A percentile compares a stretch with the other conserved stretches of the same genome.
Conservation (phyloP, 2,888 invertebrate genomes). For the Cantharis rustica region DNA sequence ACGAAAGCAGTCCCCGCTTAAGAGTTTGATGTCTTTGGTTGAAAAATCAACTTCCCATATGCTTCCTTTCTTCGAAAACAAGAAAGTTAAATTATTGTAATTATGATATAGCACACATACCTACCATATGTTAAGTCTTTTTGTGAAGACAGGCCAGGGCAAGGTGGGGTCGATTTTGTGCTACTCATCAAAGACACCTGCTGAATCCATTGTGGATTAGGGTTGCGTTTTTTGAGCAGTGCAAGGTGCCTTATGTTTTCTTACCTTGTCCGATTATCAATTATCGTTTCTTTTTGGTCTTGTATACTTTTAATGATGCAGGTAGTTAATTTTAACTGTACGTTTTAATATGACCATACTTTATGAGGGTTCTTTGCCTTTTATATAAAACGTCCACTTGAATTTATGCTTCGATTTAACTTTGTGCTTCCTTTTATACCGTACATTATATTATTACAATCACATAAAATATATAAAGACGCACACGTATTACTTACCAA, state of each 20-base stretch:
- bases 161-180: constrained; percentile 37
- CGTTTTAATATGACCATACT: background rate
- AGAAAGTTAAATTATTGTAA: constrained; percentile 49
- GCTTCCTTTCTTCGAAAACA: constrained; percentile 27
- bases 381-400: background rate
- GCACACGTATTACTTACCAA: background rate
- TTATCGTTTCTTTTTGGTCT: constrained; percentile 9
- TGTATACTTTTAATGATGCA: background rate
- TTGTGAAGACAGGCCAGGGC: constrained; percentile 28
- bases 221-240: constrained; percentile 20
- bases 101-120: constrained; percentile 55
- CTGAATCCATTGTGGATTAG: constrained; percentile 29
- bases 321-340: constrained; percentile 8
- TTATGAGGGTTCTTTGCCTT: background rate
- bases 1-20: constrained; percentile 30
- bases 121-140: constrained; percentile 39
- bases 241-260: constrained; percentile 36
- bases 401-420: background rate
- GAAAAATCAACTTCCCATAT: constrained; percentile 41
- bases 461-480: constrained; percentile 1
- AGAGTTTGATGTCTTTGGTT: constrained; percentile 24
- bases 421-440: constrained; percentile 1
- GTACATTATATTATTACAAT: background rate
- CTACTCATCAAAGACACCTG: constrained; percentile 27
- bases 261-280: constrained; percentile 18